Conservation (phyloP, 2,888 invertebrate species). For the Aromia moschata region DNA sequence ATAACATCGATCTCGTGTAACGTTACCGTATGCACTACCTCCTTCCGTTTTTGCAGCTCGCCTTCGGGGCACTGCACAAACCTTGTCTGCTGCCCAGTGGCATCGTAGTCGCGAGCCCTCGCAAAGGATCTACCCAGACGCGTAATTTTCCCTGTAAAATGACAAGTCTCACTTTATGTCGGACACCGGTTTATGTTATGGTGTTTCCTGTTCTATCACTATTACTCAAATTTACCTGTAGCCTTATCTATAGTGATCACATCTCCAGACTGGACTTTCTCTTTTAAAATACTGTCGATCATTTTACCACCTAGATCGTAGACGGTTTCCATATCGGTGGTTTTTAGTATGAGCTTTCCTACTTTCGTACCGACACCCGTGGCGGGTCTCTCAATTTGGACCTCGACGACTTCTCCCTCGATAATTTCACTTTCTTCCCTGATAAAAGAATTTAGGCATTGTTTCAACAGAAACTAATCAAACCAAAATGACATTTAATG, state of each 20-base stretch:
- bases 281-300: conserved; percentile 95
- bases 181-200: neutral
- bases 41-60: conserved; percentile 96
- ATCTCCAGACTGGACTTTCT: conserved; percentile 95
- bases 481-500: neutral
- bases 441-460: conserved; percentile 21
- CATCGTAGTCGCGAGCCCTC: conserved; percentile 96
- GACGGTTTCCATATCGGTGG: conserved; percentile 99
- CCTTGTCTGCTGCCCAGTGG: conserved; percentile 82
- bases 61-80: conserved; percentile 99
- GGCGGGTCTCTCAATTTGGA: conserved; percentile 95
- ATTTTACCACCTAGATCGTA: conserved; percentile 99
- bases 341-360: conserved; percentile 95
- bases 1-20: conserved; percentile 99
- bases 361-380: conserved; percentile 88
- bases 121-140: conserved; percentile 93
- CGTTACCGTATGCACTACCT: conserved; percentile 97
- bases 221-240: conserved; percentile 70
- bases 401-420: conserved; percentile 98
- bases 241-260: conserved; percentile 99
- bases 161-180: conserved; percentile 4
- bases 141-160: conserved; percentile 57
- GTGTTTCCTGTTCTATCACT: neutral
- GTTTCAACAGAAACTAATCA: neutral
- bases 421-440: conserved; percentile 99